Evolutionary conservation across 2,113 vertebrate genomes (phyloP).

Genomic region (Romanogobio albipinnatus): DNA sequence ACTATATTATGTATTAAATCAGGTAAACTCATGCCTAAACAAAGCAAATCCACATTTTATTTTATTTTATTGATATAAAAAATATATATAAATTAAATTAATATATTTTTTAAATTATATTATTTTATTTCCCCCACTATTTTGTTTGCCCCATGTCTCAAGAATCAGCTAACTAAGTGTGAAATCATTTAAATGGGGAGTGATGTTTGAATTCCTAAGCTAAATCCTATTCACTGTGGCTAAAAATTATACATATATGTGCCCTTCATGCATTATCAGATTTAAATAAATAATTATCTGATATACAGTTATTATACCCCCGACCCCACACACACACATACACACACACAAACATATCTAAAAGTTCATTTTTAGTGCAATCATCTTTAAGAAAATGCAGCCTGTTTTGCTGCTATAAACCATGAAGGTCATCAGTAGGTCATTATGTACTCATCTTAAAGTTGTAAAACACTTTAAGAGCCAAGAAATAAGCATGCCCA

Average conservation of each 20-base stretch:
- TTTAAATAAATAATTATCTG: not conserved
- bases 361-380: not conserved
- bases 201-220: not conserved
- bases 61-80: no score
- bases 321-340: no score
- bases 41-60: no score
- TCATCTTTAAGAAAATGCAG: not conserved
- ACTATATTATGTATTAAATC: no score
- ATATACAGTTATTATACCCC: no score
- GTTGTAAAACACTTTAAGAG: slow-evolving; percentile 65
- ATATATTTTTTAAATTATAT: no score
- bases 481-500: slow-evolving; percentile 66
- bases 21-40: no score
- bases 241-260: not conserved
- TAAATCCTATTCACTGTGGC: not conserved
- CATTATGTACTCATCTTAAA: slow-evolving; percentile 59
- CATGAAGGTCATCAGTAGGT: slow-evolving; percentile 8
- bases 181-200: not conserved
- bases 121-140: not conserved
- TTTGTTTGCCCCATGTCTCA: not conserved
- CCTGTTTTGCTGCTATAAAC: not conserved
- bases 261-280: not conserved
- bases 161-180: not conserved
- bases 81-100: no score
- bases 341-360: no score